Conservation (phyloP, 2,888 invertebrate genomes). For the Acanthosepion pharaonis region DNA sequence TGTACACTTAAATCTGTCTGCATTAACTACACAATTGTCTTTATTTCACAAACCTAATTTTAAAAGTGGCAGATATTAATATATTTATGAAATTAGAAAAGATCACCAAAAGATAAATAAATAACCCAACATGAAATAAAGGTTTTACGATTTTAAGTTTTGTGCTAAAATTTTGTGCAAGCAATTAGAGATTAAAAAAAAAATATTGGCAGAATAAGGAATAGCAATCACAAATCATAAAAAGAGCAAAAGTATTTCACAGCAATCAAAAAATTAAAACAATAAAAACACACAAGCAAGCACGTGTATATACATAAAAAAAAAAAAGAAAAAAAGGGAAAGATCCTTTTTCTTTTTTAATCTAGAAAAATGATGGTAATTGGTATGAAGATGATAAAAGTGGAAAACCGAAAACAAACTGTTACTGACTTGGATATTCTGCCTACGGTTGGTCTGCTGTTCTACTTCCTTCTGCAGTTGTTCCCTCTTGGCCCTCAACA, state of each 20-base stretch:
- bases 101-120: neutral
- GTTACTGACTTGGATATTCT: conserved; percentile 68
- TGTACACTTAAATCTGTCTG: no score
- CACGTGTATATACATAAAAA: neutral
- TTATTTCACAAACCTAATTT: no score
- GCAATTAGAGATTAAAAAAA: neutral
- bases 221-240: neutral
- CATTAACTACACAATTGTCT: no score
- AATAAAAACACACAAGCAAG: neutral
- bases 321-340: neutral
- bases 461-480: conserved; percentile 81
- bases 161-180: neutral
- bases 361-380: neutral
- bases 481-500: conserved; percentile 81
- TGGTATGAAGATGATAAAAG: neutral
- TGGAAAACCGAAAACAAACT: neutral
- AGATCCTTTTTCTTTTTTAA: neutral
- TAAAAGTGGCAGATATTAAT: no score
- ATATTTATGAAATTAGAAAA: neutral
- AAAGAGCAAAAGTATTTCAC: neutral
- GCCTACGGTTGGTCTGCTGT: conserved; percentile 79
- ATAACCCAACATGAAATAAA: neutral
- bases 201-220: neutral
- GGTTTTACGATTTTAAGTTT: neutral
- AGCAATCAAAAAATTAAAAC: neutral